Conservation (phyloP, 1,140 invertebrate genomes). For the Caenorhabditis remanei region DNA sequence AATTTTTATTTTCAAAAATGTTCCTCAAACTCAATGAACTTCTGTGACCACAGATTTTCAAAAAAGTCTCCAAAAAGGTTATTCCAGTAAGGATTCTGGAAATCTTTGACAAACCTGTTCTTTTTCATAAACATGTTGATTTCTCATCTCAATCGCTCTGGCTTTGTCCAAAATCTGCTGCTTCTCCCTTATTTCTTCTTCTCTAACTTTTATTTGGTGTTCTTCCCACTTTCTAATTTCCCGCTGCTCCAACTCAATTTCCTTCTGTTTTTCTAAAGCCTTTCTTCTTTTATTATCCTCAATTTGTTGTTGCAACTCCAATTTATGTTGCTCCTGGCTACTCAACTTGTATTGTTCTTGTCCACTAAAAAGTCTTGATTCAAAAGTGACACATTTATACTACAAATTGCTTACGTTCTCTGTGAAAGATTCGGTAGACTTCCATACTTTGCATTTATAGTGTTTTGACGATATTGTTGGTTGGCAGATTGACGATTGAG, state of each 20-base stretch:
- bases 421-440: slow-evolving; percentile 53
- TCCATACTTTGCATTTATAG: slow-evolving; percentile 31
- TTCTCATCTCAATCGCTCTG: slow-evolving; percentile 44
- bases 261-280: slow-evolving; percentile 59
- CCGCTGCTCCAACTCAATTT: slow-evolving; percentile 33
- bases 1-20: neutral
- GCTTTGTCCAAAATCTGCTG: slow-evolving; percentile 47
- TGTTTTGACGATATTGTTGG: slow-evolving; percentile 43
- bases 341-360: neutral
- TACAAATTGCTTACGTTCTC: neutral
- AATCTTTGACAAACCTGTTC: neutral
- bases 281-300: slow-evolving; percentile 57
- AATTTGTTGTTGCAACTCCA: slow-evolving; percentile 58
- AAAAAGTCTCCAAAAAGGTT: neutral
- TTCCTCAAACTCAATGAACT: neutral
- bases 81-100: neutral
- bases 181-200: slow-evolving; percentile 52
- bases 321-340: slow-evolving; percentile 47
- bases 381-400: neutral
- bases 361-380: neutral
- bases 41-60: neutral
- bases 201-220: slow-evolving; percentile 27
- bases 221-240: slow-evolving; percentile 34
- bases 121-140: slow-evolving; percentile 43
- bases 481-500: neutral